These are phyloP conservation scores for Columba livia DNA, from an alignment of 2,113 vertebrate genomes.

Conservation along the genomic window DNA sequence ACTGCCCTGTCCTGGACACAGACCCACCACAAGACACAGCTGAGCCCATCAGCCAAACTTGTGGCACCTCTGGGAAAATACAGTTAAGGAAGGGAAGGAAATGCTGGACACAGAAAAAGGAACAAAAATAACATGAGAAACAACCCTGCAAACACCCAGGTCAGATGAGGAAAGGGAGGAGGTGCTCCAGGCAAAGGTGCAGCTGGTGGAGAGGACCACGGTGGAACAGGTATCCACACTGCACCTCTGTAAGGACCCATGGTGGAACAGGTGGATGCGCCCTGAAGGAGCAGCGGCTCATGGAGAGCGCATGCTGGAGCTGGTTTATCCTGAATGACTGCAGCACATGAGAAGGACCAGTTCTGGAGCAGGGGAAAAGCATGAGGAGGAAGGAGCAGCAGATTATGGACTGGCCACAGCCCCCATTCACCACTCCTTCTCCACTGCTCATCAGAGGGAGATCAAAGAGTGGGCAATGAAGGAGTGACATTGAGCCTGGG, in stretches of 20 bases:
- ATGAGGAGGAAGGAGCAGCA: rapidly evolving
- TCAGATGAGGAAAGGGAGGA: neutral
- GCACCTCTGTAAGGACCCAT: rapidly evolving
- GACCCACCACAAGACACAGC: neutral
- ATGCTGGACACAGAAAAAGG: neutral
- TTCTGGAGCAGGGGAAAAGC: rapidly evolving
- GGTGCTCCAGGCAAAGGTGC: neutral
- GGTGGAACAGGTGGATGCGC: neutral
- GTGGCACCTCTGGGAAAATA: neutral
- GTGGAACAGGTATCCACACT: neutral
- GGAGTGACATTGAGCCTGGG: neutral
- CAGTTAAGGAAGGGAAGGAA: neutral
- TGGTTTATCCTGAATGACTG: neutral
- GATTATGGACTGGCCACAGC: rapidly evolving
- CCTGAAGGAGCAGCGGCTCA: neutral
- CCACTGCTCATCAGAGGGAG: neutral
- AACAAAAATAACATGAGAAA: neutral
- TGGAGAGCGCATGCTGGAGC: neutral
- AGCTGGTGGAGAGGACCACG: neutral
- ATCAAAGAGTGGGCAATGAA: neutral
- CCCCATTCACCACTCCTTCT: rapidly evolving
- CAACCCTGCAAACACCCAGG: neutral
- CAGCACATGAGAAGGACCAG: neutral
- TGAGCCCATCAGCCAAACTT: neutral
- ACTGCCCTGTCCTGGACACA: neutral